Conservation (phyloP, 2,888 invertebrate genomes). For the Agonopterix heracliana region DNA sequence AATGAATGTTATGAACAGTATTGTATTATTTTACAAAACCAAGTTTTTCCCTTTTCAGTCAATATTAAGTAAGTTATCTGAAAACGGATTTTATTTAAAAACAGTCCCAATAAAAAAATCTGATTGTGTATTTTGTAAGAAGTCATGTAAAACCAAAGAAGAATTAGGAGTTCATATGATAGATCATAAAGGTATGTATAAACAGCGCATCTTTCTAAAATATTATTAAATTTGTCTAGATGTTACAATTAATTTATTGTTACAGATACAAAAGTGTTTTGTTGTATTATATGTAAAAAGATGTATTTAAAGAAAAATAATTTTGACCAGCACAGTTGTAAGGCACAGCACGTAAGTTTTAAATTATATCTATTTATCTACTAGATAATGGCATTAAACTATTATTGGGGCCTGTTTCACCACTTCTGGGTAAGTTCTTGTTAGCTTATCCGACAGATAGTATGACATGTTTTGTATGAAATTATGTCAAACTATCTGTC, state of each 20-base stretch:
- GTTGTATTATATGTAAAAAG: constrained; percentile 55
- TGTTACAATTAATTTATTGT: constrained; percentile 13
- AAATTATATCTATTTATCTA: too few relatives aligned
- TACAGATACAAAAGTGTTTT: constrained; percentile 47
- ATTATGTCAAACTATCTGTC: too few relatives aligned
- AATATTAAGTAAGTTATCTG: constrained; percentile 50
- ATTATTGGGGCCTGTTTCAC: too few relatives aligned
- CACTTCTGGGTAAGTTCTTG: too few relatives aligned
- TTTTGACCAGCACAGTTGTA: constrained; percentile 45
- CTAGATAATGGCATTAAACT: too few relatives aligned
- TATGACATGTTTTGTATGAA: too few relatives aligned
- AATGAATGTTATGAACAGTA: constrained; percentile 2
- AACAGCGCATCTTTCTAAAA: background rate
- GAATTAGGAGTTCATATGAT: constrained; percentile 43
- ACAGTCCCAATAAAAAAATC: constrained; percentile 34
- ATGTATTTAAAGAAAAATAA: constrained; percentile 45
- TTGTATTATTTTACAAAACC: background rate
- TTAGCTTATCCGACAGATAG: too few relatives aligned
- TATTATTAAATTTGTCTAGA: background rate
- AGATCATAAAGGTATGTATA: constrained; percentile 46
- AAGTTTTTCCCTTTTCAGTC: constrained; percentile 35
- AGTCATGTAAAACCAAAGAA: constrained; percentile 46
- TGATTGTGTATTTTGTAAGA: constrained; percentile 50
- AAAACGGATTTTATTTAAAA: constrained; percentile 51
- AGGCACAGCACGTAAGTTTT: constrained; percentile 7